These are phyloP conservation scores for Agriotes lineatus DNA, from an alignment of 2,888 invertebrate genomes.

Conservation along the genomic window DNA sequence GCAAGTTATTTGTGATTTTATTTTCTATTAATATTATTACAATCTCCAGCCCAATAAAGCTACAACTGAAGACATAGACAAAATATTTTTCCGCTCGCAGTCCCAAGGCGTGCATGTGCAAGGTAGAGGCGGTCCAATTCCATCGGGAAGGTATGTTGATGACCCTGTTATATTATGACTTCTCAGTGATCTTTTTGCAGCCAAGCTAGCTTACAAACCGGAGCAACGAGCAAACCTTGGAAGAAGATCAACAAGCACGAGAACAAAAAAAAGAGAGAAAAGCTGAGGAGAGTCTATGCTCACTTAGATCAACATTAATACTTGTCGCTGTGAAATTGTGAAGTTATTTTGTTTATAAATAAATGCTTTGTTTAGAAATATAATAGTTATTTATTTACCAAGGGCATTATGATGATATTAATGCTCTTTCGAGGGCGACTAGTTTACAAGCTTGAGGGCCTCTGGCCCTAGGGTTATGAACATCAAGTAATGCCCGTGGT, in stretches of 20 bases:
- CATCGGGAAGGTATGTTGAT: constrained; percentile 28
- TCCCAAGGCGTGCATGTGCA: constrained; percentile 61
- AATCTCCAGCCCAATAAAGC: constrained; percentile 56
- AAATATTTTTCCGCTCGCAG: constrained; percentile 70
- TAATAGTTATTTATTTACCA: no score
- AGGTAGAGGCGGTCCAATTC: constrained; percentile 50
- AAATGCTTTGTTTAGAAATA: no score
- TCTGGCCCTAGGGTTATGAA: no score
- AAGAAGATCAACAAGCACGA: constrained; percentile 87
- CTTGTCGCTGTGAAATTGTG: neutral
- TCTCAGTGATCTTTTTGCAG: constrained; percentile 9
- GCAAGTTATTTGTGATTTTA: no score
- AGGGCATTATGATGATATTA: no score
- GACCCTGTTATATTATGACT: neutral
- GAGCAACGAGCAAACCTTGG: constrained; percentile 73
- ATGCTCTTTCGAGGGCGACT: no score
- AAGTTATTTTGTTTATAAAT: no score
- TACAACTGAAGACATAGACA: constrained; percentile 73
- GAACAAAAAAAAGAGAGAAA: constrained; percentile 92
- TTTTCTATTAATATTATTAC: no score
- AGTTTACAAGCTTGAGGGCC: no score
- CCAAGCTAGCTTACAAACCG: neutral
- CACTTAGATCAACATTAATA: constrained; percentile 85
- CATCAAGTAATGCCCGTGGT: no score
- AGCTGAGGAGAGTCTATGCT: constrained; percentile 86